phyloP scores from a whole-genome alignment of 2,113 vertebrate species.

The Leucopsar rothschildi region DNA sequence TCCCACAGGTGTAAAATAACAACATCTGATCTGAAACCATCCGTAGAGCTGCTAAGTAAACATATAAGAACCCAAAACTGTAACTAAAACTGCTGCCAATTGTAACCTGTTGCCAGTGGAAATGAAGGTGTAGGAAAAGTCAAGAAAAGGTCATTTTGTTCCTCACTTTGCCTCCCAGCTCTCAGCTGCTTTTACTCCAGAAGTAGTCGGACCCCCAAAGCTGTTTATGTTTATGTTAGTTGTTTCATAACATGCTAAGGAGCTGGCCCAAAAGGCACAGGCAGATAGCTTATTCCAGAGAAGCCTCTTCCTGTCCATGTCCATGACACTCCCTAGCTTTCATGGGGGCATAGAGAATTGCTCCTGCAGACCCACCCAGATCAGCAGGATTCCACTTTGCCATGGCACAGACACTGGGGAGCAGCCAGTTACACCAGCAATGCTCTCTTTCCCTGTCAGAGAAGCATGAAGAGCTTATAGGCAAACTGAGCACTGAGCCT shows the following conservation, averaged over 20 bases:
- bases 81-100: background rate
- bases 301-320: background rate
- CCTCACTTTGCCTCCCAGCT: background rate
- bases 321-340: background rate
- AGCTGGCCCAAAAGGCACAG: background rate
- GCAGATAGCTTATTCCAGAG: background rate
- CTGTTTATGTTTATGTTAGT: background rate
- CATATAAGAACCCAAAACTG: background rate
- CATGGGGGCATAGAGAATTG: background rate
- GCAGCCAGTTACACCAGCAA: background rate
- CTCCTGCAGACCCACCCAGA: rapidly evolving
- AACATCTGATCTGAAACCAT: background rate
- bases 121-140: background rate
- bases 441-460: background rate
- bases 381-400: background rate
- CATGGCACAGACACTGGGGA: background rate
- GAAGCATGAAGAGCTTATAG: background rate
- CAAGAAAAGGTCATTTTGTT: background rate
- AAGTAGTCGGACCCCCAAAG: background rate
- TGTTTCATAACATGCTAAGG: background rate
- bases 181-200: background rate
- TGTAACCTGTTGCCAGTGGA: background rate
- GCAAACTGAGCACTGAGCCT: background rate
- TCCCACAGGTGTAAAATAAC: background rate
- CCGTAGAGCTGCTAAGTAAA: background rate